Conservation (phyloP, 2,888 invertebrate genomes). For the Prenolepis imparis region DNA sequence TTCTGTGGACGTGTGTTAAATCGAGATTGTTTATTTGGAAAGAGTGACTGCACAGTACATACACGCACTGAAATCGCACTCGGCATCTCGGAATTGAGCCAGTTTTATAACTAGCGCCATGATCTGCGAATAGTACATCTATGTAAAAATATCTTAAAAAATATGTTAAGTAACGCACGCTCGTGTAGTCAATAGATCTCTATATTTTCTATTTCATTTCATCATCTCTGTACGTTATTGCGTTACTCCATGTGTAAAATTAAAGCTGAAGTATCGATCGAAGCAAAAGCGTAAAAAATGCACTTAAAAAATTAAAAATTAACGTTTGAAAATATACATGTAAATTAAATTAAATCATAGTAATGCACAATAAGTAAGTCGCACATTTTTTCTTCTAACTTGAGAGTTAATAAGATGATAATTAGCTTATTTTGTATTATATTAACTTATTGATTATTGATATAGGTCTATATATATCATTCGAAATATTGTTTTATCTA, state of each 20-base stretch:
- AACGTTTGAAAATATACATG: neutral
- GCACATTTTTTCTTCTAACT: neutral
- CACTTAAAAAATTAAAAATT: conserved; percentile 6
- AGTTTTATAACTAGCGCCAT: conserved; percentile 67
- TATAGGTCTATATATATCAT: neutral
- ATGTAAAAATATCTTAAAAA: conserved; percentile 64
- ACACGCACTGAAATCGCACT: conserved; percentile 53
- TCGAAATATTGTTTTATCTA: conserved; percentile 15
- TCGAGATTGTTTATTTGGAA: conserved; percentile 28
- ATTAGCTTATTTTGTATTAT: conserved; percentile 8
- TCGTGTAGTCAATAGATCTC: conserved; percentile 27
- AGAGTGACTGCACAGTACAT: neutral
- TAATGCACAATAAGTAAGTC: neutral
- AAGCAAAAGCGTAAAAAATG: neutral
- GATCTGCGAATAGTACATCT: conserved; percentile 75
- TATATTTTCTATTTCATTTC: neutral
- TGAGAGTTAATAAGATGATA: neutral
- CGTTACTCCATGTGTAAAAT: neutral
- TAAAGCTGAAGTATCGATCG: neutral
- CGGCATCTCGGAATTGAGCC: conserved; percentile 40
- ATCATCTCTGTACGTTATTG: neutral
- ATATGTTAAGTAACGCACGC: conserved; percentile 22
- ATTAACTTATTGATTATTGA: conserved; percentile 7
- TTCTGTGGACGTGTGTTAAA: conserved; percentile 7
- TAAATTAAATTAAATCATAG: conserved; percentile 6